Evolutionary conservation across 2,888 invertebrate species (phyloP).

Genomic region (Trissolcus japonicus): DNA sequence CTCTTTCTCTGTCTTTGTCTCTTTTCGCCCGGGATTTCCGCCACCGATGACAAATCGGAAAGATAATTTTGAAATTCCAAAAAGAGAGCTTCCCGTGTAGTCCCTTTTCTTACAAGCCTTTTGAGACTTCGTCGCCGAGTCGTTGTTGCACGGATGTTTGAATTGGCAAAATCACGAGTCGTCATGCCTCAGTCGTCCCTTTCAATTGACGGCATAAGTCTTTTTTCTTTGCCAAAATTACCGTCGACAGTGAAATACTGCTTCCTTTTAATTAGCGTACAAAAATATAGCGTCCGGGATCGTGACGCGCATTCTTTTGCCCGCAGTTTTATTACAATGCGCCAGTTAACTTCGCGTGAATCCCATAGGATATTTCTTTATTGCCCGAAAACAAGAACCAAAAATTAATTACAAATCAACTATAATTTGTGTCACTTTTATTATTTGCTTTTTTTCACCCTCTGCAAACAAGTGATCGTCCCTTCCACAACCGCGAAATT

Average conservation of each 20-base stretch:
- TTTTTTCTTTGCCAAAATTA: constrained; percentile 41
- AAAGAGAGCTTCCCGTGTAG: constrained; percentile 18
- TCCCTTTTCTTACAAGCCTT: constrained; percentile 41
- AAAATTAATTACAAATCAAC: constrained; percentile 30
- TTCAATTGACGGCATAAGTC: constrained; percentile 39
- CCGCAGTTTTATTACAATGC: constrained; percentile 26
- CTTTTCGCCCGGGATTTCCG: constrained; percentile 4
- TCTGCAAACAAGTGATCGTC: too few relatives aligned
- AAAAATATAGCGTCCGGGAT: constrained; percentile 40
- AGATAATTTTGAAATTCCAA: constrained; percentile 31
- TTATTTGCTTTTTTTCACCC: too few relatives aligned
- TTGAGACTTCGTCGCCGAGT: constrained; percentile 30
- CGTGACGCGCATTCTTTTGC: constrained; percentile 43
- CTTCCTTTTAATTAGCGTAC: constrained; percentile 42
- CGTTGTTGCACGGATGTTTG: constrained; percentile 60
- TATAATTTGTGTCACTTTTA: constrained; percentile 7
- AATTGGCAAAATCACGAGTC: constrained; percentile 70
- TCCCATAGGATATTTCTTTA: constrained; percentile 35
- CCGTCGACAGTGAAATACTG: constrained; percentile 41
- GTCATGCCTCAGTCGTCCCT: constrained; percentile 62
- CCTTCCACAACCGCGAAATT: constrained; percentile 1
- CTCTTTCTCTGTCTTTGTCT: too few relatives aligned
- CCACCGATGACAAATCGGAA: constrained; percentile 32
- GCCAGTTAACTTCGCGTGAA: constrained; percentile 28
- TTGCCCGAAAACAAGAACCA: constrained; percentile 5